Evolutionary conservation across 2,113 vertebrate species (phyloP).

Genomic region (Condylura cristata): DNA sequence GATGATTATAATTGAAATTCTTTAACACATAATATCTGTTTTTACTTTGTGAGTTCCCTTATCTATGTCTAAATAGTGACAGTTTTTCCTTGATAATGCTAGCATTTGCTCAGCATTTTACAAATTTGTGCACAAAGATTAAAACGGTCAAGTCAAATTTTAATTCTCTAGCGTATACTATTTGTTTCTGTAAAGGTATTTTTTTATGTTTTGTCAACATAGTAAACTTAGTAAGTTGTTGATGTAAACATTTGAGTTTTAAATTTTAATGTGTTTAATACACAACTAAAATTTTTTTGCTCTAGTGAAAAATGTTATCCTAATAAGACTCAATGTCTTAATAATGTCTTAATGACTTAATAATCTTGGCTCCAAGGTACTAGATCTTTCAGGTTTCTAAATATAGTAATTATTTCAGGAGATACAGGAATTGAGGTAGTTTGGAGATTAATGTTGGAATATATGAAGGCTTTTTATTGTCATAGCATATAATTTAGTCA

Average conservation of each 20-base stretch:
- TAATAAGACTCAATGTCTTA: too few species aligned
- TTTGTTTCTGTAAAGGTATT: neutral
- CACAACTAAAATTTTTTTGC: neutral
- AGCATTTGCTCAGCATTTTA: too few species aligned
- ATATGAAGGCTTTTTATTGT: neutral
- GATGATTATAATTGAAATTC: too few species aligned
- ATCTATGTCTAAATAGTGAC: too few species aligned
- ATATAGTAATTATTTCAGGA: slow-evolving; percentile 33
- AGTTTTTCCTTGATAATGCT: too few species aligned
- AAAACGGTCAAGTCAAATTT: too few species aligned
- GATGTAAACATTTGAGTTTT: slow-evolving; percentile 41
- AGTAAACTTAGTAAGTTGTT: slow-evolving; percentile 27
- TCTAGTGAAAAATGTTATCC: neutral
- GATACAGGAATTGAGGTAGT: neutral
- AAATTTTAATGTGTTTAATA: neutral
- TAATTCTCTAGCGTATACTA: too few species aligned
- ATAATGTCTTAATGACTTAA: too few species aligned
- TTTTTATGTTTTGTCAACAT: slow-evolving; percentile 16
- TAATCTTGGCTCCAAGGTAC: neutral
- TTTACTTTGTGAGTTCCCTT: too few species aligned
- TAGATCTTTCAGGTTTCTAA: slow-evolving; percentile 9
- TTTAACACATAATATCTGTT: too few species aligned
- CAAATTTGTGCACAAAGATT: too few species aligned
- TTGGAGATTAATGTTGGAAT: neutral
- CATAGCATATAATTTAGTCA: neutral